A percentile compares a stretch with the other conserved stretches of the same genome.
Evolutionary conservation across 2,113 vertebrate species (phyloP).

Genomic region (Dendropsophus ebraccatus): DNA sequence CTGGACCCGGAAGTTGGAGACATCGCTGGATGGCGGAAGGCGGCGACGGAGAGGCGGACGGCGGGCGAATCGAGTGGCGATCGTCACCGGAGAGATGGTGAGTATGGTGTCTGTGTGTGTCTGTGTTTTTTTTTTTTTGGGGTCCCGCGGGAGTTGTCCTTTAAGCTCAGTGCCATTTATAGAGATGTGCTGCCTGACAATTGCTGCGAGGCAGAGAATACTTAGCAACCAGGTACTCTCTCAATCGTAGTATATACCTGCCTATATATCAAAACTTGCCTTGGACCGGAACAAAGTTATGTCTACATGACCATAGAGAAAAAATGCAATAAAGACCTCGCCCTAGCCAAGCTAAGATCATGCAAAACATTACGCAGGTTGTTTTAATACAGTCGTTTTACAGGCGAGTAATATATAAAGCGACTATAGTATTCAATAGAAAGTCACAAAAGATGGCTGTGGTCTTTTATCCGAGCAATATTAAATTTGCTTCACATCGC

Average conservation of each 20-base stretch:
- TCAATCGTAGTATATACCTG: background rate
- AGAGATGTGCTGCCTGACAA: background rate
- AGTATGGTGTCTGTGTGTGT: no score
- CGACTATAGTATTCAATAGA: background rate
- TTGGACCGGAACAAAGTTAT: background rate
- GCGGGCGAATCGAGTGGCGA: no score
- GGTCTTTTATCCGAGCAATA: constrained; percentile 25
- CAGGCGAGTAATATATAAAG: background rate
- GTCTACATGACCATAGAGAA: background rate
- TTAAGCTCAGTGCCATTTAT: background rate
- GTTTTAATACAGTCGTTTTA: no score
- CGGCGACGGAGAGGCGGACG: no score
- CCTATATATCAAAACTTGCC: background rate
- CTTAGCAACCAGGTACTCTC: background rate
- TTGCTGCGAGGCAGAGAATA: background rate
- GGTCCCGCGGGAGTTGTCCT: no score
- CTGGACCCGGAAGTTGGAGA: no score
- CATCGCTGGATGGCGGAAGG: no score
- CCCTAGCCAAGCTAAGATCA: background rate
- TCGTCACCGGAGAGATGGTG: no score
- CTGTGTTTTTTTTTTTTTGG: no score
- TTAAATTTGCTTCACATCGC: constrained; percentile 49
- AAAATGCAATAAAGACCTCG: background rate
- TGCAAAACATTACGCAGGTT: background rate
- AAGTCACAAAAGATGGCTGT: background rate